These are phyloP conservation scores for Oreocharis arfaki DNA, from an alignment of 2,113 vertebrate species.

Conservation along the genomic window DNA sequence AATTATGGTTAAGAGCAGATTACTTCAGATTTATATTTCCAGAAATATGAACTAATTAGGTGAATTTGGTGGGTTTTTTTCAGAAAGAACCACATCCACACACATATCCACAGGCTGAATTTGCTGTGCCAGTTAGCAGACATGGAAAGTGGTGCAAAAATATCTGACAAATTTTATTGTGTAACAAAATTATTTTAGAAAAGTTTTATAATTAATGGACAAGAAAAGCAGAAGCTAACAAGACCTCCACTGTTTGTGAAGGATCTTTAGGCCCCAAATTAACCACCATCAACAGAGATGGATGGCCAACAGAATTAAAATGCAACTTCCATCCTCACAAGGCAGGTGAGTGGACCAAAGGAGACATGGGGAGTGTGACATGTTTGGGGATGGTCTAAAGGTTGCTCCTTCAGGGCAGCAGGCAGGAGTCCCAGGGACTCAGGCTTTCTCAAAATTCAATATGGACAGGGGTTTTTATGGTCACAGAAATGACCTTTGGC, in stretches of 20 bases:
- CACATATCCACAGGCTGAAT: not conserved
- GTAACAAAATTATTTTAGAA: not conserved
- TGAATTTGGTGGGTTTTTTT: not conserved
- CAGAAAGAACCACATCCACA: not conserved
- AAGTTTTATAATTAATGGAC: not conserved
- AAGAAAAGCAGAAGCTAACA: not conserved
- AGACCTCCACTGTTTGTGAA: not conserved
- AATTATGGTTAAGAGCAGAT: not conserved
- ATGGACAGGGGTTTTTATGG: no score
- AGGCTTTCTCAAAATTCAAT: not conserved
- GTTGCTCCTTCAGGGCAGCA: not conserved
- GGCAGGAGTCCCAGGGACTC: not conserved
- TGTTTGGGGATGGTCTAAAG: not conserved
- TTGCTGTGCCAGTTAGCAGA: not conserved
- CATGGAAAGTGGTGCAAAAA: not conserved
- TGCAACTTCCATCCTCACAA: not conserved
- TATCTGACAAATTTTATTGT: not conserved
- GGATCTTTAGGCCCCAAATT: not conserved
- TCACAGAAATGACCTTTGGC: not conserved
- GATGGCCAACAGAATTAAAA: not conserved
- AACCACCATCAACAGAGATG: not conserved
- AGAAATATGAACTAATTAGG: not conserved
- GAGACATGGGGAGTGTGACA: not conserved
- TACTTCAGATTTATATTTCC: not conserved
- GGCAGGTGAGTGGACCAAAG: not conserved